Evolutionary conservation across 2,113 vertebrate genomes (phyloP), one percentile per base, ranked within the genome.

Genomic region (Psilopsiagon aymara): DNA sequence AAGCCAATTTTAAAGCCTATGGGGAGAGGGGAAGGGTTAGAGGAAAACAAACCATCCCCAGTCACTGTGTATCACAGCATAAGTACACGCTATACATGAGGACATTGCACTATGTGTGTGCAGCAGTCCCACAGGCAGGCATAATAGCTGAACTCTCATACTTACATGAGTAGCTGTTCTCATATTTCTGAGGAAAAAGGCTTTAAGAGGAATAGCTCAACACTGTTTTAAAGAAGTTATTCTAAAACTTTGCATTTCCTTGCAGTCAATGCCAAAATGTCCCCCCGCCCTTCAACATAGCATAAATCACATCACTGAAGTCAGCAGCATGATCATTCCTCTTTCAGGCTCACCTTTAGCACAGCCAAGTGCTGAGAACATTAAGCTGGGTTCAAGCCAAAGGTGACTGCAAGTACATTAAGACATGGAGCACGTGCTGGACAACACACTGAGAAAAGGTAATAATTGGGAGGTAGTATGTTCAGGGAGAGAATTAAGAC

Each of bases 101-200:
- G 43, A 43, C 44, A 73, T 11, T 7, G 33, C 44, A 37, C 37
- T 7, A 2, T 0, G 3, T 2, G 1, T 9, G 15, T 25, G 15
- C 57, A 33, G 25, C 47, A 68, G 10, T n/a, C 33, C 74, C 51
- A 55, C 35, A 69, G 49, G 19, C 60, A 86, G 33, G 11, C 0
- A 0, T 5, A 28, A 46, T 0, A 90, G 31, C 55, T 57, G 10
- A 82, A 49, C 57, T 59, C 55, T n/a, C 60, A 39, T 27, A 46
- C 29, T 35, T 52, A 47, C 41, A 47, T 16, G 11, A 57, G 17
- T 4, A 60, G 15, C 25, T 33, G 28, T 17, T 20, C 46, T 66
- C 3, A 0, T 23, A 44, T 43, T 92, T 17, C 73, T 41, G 19
- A 59, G 28, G 7, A 39, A 78, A 37, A 41, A 64, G 24, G 33